These are phyloP conservation scores for Mustelus asterias DNA, from an alignment of 2,113 vertebrate species.

Conservation along the genomic window DNA sequence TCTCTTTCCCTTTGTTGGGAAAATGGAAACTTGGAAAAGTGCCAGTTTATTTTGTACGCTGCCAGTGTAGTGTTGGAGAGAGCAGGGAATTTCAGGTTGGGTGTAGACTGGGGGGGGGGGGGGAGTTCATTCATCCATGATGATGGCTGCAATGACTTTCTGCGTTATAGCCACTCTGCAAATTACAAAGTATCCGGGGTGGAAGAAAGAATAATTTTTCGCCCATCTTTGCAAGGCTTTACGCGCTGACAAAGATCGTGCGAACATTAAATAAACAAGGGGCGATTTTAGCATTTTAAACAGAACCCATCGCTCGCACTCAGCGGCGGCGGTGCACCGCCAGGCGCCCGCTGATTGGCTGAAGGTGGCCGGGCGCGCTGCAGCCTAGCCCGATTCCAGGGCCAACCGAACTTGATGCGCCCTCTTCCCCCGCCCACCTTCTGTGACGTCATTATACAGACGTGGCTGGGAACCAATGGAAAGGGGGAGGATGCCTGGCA, in stretches of 20 bases:
- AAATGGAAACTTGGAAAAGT: slow-evolving; percentile 26
- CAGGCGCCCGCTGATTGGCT: not conserved
- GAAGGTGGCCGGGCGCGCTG: not conserved
- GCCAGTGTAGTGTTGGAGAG: not conserved
- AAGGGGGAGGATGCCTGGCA: too few species aligned
- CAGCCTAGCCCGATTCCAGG: not conserved
- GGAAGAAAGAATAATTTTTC: not conserved
- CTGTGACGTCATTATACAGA: not conserved
- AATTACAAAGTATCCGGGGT: not conserved
- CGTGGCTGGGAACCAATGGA: not conserved
- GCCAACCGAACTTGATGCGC: not conserved
- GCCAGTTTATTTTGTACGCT: not conserved
- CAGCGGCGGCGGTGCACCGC: not conserved
- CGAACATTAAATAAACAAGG: not conserved
- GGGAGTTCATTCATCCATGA: not conserved
- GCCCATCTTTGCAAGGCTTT: not conserved
- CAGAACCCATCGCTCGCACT: not conserved
- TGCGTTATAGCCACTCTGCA: not conserved
- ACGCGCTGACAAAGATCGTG: not conserved
- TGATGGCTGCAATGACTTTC: not conserved
- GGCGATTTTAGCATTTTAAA: not conserved
- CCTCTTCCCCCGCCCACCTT: not conserved
- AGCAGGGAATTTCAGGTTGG: not conserved
- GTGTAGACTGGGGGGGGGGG: not conserved
- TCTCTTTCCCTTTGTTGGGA: slow-evolving; percentile 1